A percentile compares a stretch with the other conserved stretches of the same genome.
These are phyloP conservation scores for Psophia crepitans DNA, from an alignment of 2,113 vertebrate genomes.

Conservation along the genomic window DNA sequence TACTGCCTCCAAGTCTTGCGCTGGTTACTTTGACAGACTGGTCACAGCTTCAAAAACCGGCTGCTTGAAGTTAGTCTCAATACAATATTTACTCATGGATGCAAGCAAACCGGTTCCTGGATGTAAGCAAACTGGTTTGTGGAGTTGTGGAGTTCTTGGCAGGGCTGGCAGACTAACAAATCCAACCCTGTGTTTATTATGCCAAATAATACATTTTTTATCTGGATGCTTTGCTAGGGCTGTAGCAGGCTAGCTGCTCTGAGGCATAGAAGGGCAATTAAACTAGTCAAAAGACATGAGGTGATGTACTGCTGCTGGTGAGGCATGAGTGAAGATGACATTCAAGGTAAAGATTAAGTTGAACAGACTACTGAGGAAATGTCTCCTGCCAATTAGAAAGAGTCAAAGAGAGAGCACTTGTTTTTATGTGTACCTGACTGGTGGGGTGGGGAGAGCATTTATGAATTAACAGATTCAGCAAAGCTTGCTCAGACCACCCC, in stretches of 20 bases:
- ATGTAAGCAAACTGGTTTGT: neutral
- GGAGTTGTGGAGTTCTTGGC: neutral
- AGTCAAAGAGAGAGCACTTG: neutral
- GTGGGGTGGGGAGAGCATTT: rapidly evolving
- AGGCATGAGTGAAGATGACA: neutral
- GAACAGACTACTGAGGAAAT: neutral
- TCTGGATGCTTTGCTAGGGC: neutral
- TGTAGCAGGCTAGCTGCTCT: neutral
- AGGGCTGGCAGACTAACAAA: neutral
- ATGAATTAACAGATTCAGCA: neutral
- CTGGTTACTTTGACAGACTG: neutral
- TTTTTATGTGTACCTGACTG: neutral
- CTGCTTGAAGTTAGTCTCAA: neutral
- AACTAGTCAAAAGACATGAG: neutral
- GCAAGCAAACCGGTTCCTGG: neutral
- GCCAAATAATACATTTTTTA: neutral
- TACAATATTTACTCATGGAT: rapidly evolving
- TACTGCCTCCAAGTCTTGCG: neutral
- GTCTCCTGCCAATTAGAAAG: neutral
- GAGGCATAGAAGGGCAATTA: neutral
- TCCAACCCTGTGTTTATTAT: neutral
- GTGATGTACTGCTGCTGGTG: neutral
- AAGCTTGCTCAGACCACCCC: neutral
- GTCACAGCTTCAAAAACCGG: neutral
- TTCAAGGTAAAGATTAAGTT: neutral